Percentiles rank a stretch among this genome's conserved stretches.
Conservation (phyloP, 2,113 vertebrate genomes). For the Gymnarchus niloticus region DNA sequence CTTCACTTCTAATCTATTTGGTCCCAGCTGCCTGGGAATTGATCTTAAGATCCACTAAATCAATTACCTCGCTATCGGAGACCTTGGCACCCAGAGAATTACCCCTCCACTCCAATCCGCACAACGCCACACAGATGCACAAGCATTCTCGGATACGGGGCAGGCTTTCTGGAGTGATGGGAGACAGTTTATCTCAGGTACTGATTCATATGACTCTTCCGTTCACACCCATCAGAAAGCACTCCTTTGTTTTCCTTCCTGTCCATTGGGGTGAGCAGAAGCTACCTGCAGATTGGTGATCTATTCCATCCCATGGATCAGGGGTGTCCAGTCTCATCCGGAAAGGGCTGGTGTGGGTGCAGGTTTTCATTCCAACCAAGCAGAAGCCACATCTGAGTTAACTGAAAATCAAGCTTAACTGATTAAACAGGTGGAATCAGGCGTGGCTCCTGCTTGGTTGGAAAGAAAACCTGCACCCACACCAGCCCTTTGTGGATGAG, state of each 20-base stretch:
- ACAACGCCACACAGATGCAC: background rate
- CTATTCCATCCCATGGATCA: no score
- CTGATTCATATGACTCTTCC: background rate
- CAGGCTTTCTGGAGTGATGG: constrained; percentile 10
- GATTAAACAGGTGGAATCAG: no score
- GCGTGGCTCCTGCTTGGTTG: no score
- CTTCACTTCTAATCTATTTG: constrained; percentile 70
- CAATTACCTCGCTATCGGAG: constrained; percentile 69
- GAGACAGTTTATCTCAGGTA: background rate
- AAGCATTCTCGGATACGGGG: background rate
- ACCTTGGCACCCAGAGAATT: constrained; percentile 58
- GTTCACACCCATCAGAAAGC: background rate
- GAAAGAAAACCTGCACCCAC: no score
- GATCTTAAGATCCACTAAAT: constrained; percentile 75
- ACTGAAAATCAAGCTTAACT: no score
- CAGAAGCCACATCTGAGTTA: no score
- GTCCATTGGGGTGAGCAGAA: background rate
- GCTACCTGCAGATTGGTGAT: background rate
- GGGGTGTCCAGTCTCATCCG: no score
- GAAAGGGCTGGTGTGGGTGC: no score
- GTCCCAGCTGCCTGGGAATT: constrained; percentile 71
- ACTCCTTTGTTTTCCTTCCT: background rate
- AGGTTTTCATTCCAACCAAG: no score
- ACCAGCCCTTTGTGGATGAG: no score
- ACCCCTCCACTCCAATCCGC: background rate